Conservation (phyloP, 2,113 vertebrate species). For the Passer montanus region DNA sequence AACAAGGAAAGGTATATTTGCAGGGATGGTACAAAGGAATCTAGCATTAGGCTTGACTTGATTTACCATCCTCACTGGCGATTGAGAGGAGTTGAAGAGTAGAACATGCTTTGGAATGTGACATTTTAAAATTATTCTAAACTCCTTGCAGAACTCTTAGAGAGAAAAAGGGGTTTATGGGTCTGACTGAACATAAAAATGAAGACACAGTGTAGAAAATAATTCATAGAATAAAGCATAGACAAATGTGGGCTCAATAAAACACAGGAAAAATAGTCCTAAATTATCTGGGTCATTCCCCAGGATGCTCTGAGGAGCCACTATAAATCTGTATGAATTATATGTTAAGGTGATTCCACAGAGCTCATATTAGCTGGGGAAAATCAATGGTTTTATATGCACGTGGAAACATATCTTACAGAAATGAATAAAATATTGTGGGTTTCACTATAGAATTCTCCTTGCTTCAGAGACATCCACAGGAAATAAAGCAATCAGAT, state of each 20-base stretch:
- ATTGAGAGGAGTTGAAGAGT: neutral
- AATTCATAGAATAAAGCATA: neutral
- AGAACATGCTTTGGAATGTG: neutral
- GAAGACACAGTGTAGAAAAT: neutral
- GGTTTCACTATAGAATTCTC: neutral
- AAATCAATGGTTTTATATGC: neutral
- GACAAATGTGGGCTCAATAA: neutral
- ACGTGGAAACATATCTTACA: neutral
- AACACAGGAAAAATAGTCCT: neutral
- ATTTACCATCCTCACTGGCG: neutral
- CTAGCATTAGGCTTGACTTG: neutral
- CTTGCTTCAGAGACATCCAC: neutral
- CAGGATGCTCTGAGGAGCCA: neutral
- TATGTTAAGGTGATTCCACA: neutral
- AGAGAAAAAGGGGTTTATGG: neutral
- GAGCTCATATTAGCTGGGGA: neutral
- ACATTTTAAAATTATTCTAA: neutral
- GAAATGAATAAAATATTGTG: neutral
- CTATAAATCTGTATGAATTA: neutral
- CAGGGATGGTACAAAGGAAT: neutral
- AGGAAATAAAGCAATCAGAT: conserved; percentile 3
- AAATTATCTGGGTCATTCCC: neutral
- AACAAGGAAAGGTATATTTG: neutral
- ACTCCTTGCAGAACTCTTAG: neutral
- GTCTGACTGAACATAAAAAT: neutral